phyloP scores from a whole-genome alignment of 1,140 invertebrate species.

The Battus philenor region DNA sequence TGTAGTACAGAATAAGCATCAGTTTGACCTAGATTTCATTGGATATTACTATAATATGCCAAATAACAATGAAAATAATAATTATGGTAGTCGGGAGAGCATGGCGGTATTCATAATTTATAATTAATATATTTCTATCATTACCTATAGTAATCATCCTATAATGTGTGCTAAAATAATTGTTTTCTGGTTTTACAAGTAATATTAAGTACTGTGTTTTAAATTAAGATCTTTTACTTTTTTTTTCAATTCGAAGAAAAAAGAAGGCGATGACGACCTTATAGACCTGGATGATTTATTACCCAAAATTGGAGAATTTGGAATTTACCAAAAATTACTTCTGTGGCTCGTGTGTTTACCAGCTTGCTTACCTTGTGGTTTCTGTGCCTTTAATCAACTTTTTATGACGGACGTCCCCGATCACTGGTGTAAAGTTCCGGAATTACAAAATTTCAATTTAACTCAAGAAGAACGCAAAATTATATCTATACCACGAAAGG shows the following conservation, averaged over 20 bases:
- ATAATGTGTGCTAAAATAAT: constrained; percentile 1
- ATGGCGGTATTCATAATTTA: constrained; percentile 33
- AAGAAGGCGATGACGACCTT: constrained; percentile 47
- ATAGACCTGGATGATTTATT: constrained; percentile 89
- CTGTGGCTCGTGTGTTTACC: constrained; percentile 91
- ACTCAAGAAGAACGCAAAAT: constrained; percentile 77
- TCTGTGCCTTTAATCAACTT: constrained; percentile 93
- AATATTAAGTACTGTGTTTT: too few species aligned
- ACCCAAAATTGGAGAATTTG: constrained; percentile 91
- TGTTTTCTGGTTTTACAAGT: too few species aligned
- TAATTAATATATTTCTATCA: constrained; percentile 13
- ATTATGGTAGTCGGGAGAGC: constrained; percentile 33
- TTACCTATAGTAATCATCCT: neutral
- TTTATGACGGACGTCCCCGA: constrained; percentile 89
- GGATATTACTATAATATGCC: constrained; percentile 24
- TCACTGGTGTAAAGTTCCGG: constrained; percentile 87
- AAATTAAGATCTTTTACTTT: neutral
- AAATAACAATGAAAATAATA: constrained; percentile 27
- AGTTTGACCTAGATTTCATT: constrained; percentile 15
- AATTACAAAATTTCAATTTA: constrained; percentile 72
- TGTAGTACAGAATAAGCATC: constrained; percentile 37
- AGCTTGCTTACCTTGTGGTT: constrained; percentile 91
- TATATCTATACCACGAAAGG: constrained; percentile 80
- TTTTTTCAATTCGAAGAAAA: constrained; percentile 32
- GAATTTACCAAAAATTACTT: constrained; percentile 89